phyloP scores from a whole-genome alignment of 2,113 vertebrate species.

The Zapus hudsonius region DNA sequence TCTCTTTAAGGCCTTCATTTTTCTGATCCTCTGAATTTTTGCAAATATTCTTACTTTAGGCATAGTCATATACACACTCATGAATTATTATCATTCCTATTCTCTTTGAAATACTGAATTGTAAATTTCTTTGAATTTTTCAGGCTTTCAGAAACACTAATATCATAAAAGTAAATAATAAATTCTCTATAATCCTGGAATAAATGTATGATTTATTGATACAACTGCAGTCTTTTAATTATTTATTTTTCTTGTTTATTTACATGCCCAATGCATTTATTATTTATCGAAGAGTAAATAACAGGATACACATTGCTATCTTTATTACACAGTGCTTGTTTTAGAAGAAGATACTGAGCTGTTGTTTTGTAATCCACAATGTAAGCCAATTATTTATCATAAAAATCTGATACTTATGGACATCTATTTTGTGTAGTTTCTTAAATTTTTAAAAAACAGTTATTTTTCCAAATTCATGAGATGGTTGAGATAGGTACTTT shows the following conservation, averaged over 20 bases:
- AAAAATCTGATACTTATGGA: not conserved
- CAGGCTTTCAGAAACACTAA: not conserved
- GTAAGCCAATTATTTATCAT: not conserved
- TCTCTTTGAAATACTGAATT: conserved; percentile 31
- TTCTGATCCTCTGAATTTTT: conserved; percentile 10
- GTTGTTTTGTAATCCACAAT: not conserved
- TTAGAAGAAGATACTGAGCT: not conserved
- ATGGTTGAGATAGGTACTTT: not conserved
- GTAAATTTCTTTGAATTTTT: conserved; percentile 25
- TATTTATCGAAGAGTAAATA: conserved; percentile 65
- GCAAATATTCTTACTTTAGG: not conserved
- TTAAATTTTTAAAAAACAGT: not conserved
- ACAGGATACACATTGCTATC: not conserved
- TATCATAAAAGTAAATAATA: conserved; percentile 45
- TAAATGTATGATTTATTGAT: conserved; percentile 51
- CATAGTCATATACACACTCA: not conserved
- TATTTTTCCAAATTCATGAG: not conserved
- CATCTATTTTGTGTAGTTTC: not conserved
- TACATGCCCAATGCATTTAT: conserved; percentile 32
- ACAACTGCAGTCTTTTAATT: not conserved
- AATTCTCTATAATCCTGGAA: conserved; percentile 46
- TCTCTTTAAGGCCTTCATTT: not conserved
- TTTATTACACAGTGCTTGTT: not conserved
- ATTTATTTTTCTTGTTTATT: conserved; percentile 62
- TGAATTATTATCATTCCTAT: conserved; percentile 25